Evolutionary conservation across 1,140 invertebrate genomes (phyloP).

Genomic region (Tetragonula clypearis): DNA sequence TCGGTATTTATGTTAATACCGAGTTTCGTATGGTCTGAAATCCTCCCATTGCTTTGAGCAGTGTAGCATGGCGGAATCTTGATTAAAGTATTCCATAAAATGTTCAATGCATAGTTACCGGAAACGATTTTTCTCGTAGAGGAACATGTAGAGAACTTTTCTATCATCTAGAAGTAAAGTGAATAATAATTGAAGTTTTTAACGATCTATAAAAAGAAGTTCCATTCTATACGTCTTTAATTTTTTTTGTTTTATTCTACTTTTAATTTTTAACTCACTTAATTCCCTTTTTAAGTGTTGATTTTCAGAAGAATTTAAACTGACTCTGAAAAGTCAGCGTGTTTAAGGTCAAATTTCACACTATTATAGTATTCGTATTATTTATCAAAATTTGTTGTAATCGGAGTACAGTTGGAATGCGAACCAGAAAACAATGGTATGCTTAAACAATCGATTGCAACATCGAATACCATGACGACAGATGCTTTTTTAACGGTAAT

Average conservation of each 20-base stretch:
- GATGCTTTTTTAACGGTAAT: conserved; percentile 21
- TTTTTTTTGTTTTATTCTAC: background rate
- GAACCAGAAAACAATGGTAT: conserved; percentile 31
- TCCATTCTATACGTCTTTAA: background rate
- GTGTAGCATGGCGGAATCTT: conserved; percentile 23
- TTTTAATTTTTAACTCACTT: background rate
- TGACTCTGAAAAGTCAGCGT: background rate
- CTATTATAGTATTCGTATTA: background rate
- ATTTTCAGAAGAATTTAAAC: background rate
- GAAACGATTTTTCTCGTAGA: background rate
- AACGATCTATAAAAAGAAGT: background rate
- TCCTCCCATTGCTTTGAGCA: background rate
- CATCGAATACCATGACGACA: background rate
- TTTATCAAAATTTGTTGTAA: conserved; percentile 16
- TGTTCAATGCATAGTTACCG: background rate
- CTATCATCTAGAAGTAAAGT: background rate
- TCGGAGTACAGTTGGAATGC: background rate
- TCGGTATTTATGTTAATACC: background rate
- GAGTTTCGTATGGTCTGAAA: background rate
- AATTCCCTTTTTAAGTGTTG: background rate
- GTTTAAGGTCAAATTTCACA: background rate
- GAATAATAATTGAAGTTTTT: background rate
- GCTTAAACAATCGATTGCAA: conserved; percentile 26
- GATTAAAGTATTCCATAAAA: conserved; percentile 14
- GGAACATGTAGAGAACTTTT: background rate